phyloP scores from a whole-genome alignment of 2,888 invertebrate species.

The Erebia aethiops region DNA sequence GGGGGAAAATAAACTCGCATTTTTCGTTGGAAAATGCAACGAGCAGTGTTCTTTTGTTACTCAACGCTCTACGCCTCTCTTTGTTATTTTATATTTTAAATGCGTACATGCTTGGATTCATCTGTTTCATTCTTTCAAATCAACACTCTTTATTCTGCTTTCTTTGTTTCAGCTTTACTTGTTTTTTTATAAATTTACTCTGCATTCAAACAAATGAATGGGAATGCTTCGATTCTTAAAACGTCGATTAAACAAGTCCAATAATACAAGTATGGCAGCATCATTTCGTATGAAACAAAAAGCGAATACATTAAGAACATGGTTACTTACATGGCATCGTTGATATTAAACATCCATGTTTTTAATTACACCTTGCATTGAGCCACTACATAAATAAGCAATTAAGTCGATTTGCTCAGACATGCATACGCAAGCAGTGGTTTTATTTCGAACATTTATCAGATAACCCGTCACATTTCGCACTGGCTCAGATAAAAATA shows the following conservation, averaged over 20 bases:
- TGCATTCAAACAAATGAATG: slow-evolving; percentile 25
- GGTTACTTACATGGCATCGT: slow-evolving; percentile 13
- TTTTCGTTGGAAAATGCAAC: slow-evolving; percentile 51
- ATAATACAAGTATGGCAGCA: slow-evolving; percentile 6
- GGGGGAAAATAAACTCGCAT: slow-evolving; percentile 49
- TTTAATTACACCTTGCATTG: slow-evolving; percentile 33
- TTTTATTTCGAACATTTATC: slow-evolving; percentile 65
- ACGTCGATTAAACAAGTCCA: slow-evolving; percentile 17
- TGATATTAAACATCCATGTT: slow-evolving; percentile 27
- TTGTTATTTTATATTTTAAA: slow-evolving; percentile 50
- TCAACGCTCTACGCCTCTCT: slow-evolving; percentile 46
- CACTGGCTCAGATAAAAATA: slow-evolving; percentile 59
- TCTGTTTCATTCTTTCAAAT: slow-evolving; percentile 48
- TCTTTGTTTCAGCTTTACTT: slow-evolving; percentile 40
- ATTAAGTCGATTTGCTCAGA: slow-evolving; percentile 62
- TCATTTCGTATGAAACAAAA: slow-evolving; percentile 3
- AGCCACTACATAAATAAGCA: slow-evolving; percentile 50
- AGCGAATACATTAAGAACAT: not conserved
- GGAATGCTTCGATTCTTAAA: not conserved
- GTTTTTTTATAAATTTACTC: slow-evolving; percentile 25
- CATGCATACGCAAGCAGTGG: slow-evolving; percentile 45
- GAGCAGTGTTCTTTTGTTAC: slow-evolving; percentile 48
- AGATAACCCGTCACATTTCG: slow-evolving; percentile 60
- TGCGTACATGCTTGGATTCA: slow-evolving; percentile 48
- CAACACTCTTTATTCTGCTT: slow-evolving; percentile 43